Evolutionary conservation across 2,797 vertebrate species (phyloP), one percentile per base, ranked within the genome.

Genomic region (Sternotherus odoratus): DNA sequence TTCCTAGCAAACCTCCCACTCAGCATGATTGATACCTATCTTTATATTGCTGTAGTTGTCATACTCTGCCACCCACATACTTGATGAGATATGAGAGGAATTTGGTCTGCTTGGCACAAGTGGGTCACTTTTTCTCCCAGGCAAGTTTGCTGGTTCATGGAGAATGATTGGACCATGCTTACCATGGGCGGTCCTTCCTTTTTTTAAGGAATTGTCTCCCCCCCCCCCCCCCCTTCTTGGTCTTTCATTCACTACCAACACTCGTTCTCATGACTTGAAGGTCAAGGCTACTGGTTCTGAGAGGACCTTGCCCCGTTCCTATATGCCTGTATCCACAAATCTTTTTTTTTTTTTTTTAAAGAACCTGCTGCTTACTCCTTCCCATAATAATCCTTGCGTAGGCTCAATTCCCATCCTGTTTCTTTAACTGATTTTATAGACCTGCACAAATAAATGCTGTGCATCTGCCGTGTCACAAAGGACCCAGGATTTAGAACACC

Each of bases 141-240:
- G 57, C 13, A 16, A 30, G 30, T 33, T 60, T 60, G 57, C 57
- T 60, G 57, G 13, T 60, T 30, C 57, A 16, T 15, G 12, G 30
- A 60, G 30, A 30, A 33, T 16, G 30, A 33, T 60, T 13, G 30
- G 30, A 33, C 57, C 57, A 33, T 60, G 13, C 30, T 28, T 60
- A 60, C 16, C 57, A 33, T 60, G 30, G 12, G 28, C 15, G 13
- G 57, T 33, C 57, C 13, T 15, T 33, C 15, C 15, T 60, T 28
- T 60, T 28, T 56, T 26, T 12, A 56, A 56, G 26, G 26, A 56
- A 12, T 56, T 56, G 54, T 2, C 24, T 24, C 5, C 5, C 24
- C 54, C 5, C 5, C 0, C 1, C 33, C 33, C 16, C 33, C 26
- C 12, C 30, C 30, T 60, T 33, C 15, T 33, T 57, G 6, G 28